phyloP scores from a whole-genome alignment of 2,797 vertebrate genomes.

The Anguilla obscura region DNA sequence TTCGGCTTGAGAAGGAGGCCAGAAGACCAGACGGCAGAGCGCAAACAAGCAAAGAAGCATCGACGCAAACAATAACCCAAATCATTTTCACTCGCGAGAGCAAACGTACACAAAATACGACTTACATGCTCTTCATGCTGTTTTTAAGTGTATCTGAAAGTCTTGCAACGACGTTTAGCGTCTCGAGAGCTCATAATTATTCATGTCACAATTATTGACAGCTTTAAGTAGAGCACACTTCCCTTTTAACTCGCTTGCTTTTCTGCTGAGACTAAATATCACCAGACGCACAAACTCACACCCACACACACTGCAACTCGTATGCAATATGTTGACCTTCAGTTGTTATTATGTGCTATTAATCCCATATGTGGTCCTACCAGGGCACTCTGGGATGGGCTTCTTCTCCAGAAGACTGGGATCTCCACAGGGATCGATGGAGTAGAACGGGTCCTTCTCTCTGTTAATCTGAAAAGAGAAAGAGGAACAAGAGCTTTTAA shows the following conservation, averaged over 20 bases:
- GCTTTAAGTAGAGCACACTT: background rate
- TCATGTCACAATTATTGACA: background rate
- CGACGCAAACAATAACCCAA: background rate
- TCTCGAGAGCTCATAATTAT: background rate
- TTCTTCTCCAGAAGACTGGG: constrained; percentile 61
- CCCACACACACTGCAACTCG: background rate
- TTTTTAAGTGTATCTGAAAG: background rate
- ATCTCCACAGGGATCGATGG: constrained; percentile 63
- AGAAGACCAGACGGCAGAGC: background rate
- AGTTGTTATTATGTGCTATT: background rate
- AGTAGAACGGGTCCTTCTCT: constrained; percentile 74
- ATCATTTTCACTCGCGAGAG: background rate
- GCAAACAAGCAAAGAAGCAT: background rate
- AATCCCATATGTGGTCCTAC: constrained; percentile 21
- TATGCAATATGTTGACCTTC: background rate
- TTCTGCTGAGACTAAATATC: background rate
- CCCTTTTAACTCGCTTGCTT: background rate
- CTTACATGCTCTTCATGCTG: background rate
- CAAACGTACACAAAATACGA: background rate
- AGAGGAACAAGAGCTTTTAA: background rate
- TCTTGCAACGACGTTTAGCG: too few relatives aligned
- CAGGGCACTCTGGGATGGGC: constrained; percentile 35
- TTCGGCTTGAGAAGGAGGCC: background rate
- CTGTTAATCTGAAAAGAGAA: constrained; percentile 74
- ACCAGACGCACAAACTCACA: background rate